Evolutionary conservation across 2,113 vertebrate species (phyloP).

Genomic region (Pristiophorus japonicus): DNA sequence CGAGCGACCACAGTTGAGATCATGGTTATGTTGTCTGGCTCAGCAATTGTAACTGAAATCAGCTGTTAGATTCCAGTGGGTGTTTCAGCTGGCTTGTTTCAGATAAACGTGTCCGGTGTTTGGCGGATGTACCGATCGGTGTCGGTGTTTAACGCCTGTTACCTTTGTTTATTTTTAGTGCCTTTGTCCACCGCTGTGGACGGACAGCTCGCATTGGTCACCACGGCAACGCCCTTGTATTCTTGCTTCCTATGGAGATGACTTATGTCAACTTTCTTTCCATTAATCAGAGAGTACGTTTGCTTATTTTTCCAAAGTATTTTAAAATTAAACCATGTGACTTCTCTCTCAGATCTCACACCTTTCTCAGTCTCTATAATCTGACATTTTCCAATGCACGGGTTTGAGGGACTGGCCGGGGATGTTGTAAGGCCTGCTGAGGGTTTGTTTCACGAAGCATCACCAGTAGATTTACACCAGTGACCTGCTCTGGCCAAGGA

Average conservation of each 20-base stretch:
- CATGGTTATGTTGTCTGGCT: neutral
- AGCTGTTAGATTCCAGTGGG: neutral
- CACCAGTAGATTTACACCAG: neutral
- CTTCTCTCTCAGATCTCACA: neutral
- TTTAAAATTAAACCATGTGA: neutral
- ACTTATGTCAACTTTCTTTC: constrained; percentile 80
- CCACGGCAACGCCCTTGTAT: constrained; percentile 76
- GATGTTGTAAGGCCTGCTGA: neutral
- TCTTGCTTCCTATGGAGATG: constrained; percentile 93
- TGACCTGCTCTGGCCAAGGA: neutral
- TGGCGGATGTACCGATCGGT: too few species aligned
- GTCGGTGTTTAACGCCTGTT: neutral
- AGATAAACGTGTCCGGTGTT: too few species aligned
- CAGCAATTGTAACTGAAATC: neutral
- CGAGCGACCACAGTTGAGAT: neutral
- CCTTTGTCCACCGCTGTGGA: constrained; percentile 93
- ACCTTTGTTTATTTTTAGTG: constrained; percentile 53
- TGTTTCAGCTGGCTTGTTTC: neutral
- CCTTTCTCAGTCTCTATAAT: too few species aligned
- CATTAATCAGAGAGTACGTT: constrained; percentile 87
- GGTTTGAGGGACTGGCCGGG: neutral
- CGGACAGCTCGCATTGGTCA: constrained; percentile 87
- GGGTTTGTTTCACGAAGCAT: neutral
- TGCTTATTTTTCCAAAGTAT: neutral
- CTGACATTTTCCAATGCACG: neutral